Base-by-base conservation (phyloP, 2,888 invertebrate species). In the Coenonympha glycerion region DNA sequence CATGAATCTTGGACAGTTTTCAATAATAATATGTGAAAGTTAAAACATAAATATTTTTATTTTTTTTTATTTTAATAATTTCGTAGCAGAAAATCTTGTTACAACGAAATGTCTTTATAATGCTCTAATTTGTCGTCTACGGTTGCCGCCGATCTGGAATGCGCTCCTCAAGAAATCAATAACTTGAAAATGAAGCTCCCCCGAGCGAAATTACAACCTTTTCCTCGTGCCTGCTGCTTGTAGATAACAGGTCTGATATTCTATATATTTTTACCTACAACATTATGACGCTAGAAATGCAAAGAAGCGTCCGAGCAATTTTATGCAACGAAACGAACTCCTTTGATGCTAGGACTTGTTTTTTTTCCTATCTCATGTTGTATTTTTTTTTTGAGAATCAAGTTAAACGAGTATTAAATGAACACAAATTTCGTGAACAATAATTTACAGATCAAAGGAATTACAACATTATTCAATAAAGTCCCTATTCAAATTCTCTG, bases 131-230 rank as follows among this genome's bases (percentile, higher is more conserved):
- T 28, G 41, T 37, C 37, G 22, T 22, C 22, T 16, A 18, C 41
- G 37, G 37, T 30, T 19, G 41, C 11, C 30, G 19, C n/a, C 16
- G 28, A 3, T 19, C 6, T 3, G 9, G 16, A 30, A 41, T 41
- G 11, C 13, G 40, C 41, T 8, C 24, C 6, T 41, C 41, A 19
- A 41, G 41, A 41, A 41, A 41, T 41, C 41, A 41, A 41, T 41
- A 41, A 6, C 41, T 41, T 19, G 41, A n/a, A 41, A 41, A 41
- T 41, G 41, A 41, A 41, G 28, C 19, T 41, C 28, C 18, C 8
- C 41, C 11, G 19, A 41, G 13, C 11, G 19, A 28, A 16, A 30
- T 41, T 41, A 41, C 39, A 22, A 39, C 39, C n/a, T n/a, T n/a
- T n/a, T 15, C 22, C 11, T 18, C 11, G 18, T 41, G 28, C 41